Evolutionary conservation across 2,888 invertebrate genomes (phyloP), one percentile per base, ranked within the genome.

Genomic region (Koerneria pararmatus): DNA sequence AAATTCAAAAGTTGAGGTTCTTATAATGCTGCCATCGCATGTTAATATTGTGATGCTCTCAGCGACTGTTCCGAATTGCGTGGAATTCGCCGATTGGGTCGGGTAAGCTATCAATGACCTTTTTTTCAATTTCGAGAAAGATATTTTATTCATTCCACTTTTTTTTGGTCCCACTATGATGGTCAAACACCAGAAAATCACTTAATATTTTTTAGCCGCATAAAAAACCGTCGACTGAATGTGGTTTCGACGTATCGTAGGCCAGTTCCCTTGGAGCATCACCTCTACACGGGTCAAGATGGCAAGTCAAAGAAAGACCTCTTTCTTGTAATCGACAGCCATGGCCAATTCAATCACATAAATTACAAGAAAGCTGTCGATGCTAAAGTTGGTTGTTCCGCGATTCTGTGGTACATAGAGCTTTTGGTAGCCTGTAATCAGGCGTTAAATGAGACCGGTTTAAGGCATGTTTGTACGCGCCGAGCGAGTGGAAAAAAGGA

Each of bases 21-120:
- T 98, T 3, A 99, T 98, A 78, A 88, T 99, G 83, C 85, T 98
- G 63, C 97, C 98, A 2, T 89, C 90, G 5, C 93, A 93, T 84
- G 94, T 98, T 6, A 92, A 90, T 77, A 93, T 99, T 70, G 93
- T 99, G 35, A 90, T 98, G 89, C 86, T 99, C 53, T 95, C 94
- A 83, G 98, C 98, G 0, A 99, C 98, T 0, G 97, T 97, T 31
- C 97, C 97, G 0, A 99, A 99, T 84, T 91, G 93, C 0, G 87
- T 93, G 70, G 92, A 95, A 84, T 93, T 98, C 85, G 98, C 98
- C 48, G 86, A 86, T 69, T 87, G 87, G 87, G 85, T 87, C 51
- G 87, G 87, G 86, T 87, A 75, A 76, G 84, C 75, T 35, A 31
- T 48, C 8, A 4, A 29, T 71, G 11, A 35, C n/a, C 3, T 24